Base-by-base conservation (phyloP, 2,888 invertebrate species). In the Scaptomyza flava region DNA sequence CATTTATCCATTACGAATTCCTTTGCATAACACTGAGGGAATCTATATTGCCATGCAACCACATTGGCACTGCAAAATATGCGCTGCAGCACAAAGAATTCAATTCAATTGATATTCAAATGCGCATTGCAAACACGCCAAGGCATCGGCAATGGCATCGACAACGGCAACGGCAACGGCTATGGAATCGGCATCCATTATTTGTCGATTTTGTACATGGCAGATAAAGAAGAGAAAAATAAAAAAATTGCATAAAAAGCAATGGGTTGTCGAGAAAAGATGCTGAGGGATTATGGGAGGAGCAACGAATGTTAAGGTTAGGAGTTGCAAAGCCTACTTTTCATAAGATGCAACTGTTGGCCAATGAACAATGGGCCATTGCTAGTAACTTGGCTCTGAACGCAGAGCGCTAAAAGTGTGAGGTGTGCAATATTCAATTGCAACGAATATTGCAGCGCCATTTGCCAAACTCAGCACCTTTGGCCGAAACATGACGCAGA, bases 81-180 rank as follows among this genome's bases (percentile, higher is more conserved):
- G 80, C 74, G 71, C 76, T 69, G 73, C 71, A 66, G 77, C 87
- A 84, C 85, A 85, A 79, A 87, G 79, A 87, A 87, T 83, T 76
- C 85, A 81, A 83, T 87, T 83, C 81, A 87, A 87, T 87, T 87
- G 87, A 81, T 83, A 87, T 87, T 87, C 87, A 87, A 87, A 87
- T 83, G 85, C 85, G 76, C 81, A 75, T 74, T 71, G 75, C 81
- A 57, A 77, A 59, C 74, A 76, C 77, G 69, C 77, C 62, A 60
- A 64, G 62, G 59, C 68, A 62, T 72, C 56, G 65, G 69, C 72
- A 69, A 59, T 31, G 36, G 41, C 68, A 65, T 71, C 56, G 68
- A 67, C 69, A 65, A 23, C 23, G 66, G 68, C 76, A 38, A 38
- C 12, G 38, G 38, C 14, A 38, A 17, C 12, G 38, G 38, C 14